Evolutionary conservation across 2,888 invertebrate species (phyloP).

Genomic region (Vanessa cardui): DNA sequence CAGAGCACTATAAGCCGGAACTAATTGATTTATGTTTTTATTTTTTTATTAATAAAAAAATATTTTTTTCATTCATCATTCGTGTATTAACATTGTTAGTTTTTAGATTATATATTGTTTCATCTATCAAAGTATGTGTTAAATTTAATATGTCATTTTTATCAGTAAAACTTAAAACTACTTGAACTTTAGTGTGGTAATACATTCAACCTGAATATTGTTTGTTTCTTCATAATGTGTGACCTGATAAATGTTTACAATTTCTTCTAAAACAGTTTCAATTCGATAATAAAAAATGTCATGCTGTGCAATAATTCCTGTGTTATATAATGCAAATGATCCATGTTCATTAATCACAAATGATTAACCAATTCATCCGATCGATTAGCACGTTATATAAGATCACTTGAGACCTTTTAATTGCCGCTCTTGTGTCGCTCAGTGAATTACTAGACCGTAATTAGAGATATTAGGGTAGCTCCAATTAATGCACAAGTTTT

Average conservation of each 20-base stretch:
- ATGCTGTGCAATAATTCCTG: background rate
- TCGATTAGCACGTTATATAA: slow-evolving; percentile 10
- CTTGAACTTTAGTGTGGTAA: too few species aligned
- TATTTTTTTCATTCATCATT: background rate
- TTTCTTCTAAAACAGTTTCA: too few species aligned
- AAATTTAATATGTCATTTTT: too few species aligned
- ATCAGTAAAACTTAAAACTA: too few species aligned
- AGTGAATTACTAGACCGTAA: slow-evolving; percentile 18
- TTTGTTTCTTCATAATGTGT: too few species aligned
- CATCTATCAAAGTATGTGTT: background rate
- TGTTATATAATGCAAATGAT: background rate
- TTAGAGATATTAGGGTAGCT: slow-evolving; percentile 21
- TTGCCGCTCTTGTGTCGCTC: slow-evolving; percentile 8
- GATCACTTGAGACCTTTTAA: slow-evolving; percentile 20
- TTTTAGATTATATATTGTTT: background rate
- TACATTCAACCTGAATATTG: too few species aligned
- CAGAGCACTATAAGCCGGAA: background rate
- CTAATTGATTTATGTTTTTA: background rate
- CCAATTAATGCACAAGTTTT: slow-evolving; percentile 25
- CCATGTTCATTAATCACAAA: background rate
- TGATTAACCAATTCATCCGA: background rate
- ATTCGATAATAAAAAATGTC: too few species aligned
- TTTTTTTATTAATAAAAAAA: too few species aligned
- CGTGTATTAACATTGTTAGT: background rate
- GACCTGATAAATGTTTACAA: too few species aligned